These are phyloP conservation scores for Tupiocoris notatus DNA, from an alignment of 2,888 invertebrate species.

Conservation along the genomic window DNA sequence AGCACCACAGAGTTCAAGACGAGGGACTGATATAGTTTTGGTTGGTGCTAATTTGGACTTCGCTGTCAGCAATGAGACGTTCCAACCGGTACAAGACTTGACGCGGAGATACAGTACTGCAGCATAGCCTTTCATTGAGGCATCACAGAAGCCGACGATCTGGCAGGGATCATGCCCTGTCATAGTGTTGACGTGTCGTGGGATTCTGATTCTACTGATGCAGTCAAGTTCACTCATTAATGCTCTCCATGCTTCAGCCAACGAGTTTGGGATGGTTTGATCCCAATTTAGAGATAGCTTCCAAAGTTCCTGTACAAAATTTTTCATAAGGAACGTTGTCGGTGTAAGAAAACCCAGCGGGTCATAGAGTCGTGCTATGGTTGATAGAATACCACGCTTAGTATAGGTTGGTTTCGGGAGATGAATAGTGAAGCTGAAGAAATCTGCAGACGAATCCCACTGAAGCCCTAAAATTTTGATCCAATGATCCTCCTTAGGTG, in stretches of 20 bases:
- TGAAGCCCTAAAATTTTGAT: slow-evolving; percentile 29
- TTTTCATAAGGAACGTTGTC: background rate
- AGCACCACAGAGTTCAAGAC: slow-evolving; percentile 35
- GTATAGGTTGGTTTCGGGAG: background rate
- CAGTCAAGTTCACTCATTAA: background rate
- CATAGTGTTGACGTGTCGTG: background rate
- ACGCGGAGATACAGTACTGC: background rate
- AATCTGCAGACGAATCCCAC: slow-evolving; percentile 19
- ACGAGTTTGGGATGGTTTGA: background rate
- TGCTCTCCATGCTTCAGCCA: background rate
- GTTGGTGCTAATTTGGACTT: slow-evolving; percentile 25
- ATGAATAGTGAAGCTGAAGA: slow-evolving; percentile 12
- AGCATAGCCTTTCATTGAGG: background rate
- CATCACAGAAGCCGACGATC: slow-evolving; percentile 17
- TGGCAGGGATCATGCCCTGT: background rate
- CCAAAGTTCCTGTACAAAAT: background rate
- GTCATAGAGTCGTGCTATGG: background rate
- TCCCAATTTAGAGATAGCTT: background rate
- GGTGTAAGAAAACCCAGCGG: slow-evolving; percentile 4
- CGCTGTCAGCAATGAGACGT: background rate
- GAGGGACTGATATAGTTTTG: slow-evolving; percentile 12
- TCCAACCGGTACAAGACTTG: background rate
- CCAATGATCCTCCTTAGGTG: slow-evolving; percentile 11
- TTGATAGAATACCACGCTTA: background rate
- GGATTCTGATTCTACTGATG: background rate